Evolutionary conservation across 2,888 invertebrate species (phyloP).

Genomic region (Cryptus viduatorius): DNA sequence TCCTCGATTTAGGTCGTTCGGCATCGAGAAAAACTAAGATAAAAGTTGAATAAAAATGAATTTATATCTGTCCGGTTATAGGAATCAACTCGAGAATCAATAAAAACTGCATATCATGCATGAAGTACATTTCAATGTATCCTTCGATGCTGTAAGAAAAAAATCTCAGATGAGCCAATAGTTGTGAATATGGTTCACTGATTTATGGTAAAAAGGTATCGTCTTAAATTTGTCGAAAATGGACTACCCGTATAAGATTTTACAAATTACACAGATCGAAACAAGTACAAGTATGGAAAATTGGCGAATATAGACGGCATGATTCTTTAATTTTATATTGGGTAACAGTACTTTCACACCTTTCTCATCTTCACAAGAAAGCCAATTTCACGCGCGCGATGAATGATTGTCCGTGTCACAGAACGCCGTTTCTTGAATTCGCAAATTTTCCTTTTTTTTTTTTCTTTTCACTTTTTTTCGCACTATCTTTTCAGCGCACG

Average conservation of each 20-base stretch:
- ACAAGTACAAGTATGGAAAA: not conserved
- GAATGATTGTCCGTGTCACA: not conserved
- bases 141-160: no score
- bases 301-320: no score
- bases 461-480: not conserved
- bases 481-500: not conserved
- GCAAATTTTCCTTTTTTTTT: not conserved
- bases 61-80: not conserved
- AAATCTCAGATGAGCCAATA: no score
- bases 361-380: not conserved
- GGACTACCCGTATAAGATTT: no score
- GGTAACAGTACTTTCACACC: not conserved
- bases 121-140: not conserved
- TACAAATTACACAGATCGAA: no score
- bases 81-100: not conserved
- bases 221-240: no score
- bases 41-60: conserved; percentile 6
- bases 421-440: not conserved
- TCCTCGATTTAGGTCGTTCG: conserved; percentile 34
- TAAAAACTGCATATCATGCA: not conserved
- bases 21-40: not conserved
- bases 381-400: not conserved
- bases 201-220: no score
- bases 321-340: not conserved
- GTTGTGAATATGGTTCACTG: no score